Base-by-base conservation (phyloP, 2,888 invertebrate species). In the Ditula angustiorana region DNA sequence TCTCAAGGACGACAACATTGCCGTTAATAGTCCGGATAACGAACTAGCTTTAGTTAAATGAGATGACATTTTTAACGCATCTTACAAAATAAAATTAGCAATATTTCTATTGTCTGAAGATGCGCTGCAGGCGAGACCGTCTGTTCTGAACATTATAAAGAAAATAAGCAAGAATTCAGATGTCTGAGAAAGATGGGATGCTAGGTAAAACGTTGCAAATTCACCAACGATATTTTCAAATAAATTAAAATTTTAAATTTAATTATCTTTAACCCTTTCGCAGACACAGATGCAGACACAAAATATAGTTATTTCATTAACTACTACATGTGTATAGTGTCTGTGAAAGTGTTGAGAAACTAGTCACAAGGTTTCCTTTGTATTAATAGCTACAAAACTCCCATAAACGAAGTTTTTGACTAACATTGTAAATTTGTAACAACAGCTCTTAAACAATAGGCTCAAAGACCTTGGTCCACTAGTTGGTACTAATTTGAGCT, bases 301-400 rank as follows among this genome's bases (percentile, higher is more conserved):
- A 41, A 13, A 35, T 5, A 1, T 1, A 35, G 4, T 1, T 30
- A 2, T 5, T 5, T 30, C 30, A 37, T 37, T 37, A 41, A 19
- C 10, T 2, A 10, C 4, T 5, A 37, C 19, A 41, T 5, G 2
- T 5, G 41, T 19, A 19, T 10, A 41, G 41, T 19, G 16, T 37
- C 16, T n/a, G 2, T 11, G 33, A 33, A 33, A 13, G 13, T 37
- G 10, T 24, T n/a, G 3, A 19, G 10, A 58, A 24, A 37, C 33
- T 16, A 53, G 23, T 8, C 21, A 28, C 53, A 37, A 63, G 63
- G 63, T 58, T 50, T 19, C 33, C 11, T 57, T 46, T 63, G 44
- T 57, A 63, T 58, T 50, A 58, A 63, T 63, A 52, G 44, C 44
- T 33, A 52, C 30, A 57, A 58, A 58, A 44, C 50, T 58, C 63